Evolutionary conservation across 1,140 invertebrate species (phyloP).

Genomic region (Heliconius hermathena): DNA sequence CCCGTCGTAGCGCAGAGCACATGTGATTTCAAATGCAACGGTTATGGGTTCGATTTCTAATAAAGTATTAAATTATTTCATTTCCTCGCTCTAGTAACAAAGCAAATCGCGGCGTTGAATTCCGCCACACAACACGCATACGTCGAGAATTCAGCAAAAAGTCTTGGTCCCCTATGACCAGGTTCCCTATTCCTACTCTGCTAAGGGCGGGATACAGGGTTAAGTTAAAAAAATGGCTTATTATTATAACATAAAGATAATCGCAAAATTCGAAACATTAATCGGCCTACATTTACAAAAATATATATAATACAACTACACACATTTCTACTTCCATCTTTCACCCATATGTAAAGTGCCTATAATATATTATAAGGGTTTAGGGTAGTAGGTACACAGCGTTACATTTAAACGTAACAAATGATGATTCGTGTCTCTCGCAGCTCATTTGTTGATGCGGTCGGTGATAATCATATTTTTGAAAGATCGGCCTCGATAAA

Average conservation of each 20-base stretch:
- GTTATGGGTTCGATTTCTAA: no score
- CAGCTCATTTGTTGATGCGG: conserved; percentile 60
- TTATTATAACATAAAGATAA: no score
- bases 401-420: conserved; percentile 40
- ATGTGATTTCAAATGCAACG: no score
- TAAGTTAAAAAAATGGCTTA: neutral
- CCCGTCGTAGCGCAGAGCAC: no score
- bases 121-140: no score
- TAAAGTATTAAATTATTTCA: no score
- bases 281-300: no score
- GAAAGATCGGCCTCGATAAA: conserved; percentile 60
- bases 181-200: neutral
- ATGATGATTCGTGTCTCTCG: conserved; percentile 48
- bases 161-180: neutral
- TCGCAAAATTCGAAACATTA: no score
- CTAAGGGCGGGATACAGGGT: neutral
- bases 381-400: neutral
- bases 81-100: no score
- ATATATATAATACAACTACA: neutral
- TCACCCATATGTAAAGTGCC: neutral
- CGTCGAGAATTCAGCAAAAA: neutral
- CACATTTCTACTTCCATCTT: no score
- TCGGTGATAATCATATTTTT: conserved; percentile 65
- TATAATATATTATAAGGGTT: conserved; percentile 6
- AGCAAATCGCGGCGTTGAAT: no score